Conservation (phyloP, 1,140 invertebrate species). For the Calliopsis andreniformis region DNA sequence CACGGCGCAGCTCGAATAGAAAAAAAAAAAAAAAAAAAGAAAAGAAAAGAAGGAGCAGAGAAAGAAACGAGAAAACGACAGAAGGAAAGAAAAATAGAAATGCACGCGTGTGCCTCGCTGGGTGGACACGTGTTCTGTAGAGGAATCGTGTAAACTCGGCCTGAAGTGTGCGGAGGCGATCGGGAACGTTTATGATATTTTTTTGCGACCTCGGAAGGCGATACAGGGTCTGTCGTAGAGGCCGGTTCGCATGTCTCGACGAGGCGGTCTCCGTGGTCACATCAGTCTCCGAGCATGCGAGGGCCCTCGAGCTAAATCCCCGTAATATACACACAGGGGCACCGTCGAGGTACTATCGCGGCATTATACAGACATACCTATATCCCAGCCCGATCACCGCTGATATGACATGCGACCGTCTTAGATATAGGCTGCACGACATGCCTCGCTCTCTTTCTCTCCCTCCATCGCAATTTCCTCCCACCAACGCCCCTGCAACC, state of each 20-base stretch:
- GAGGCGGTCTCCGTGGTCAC: constrained; percentile 81
- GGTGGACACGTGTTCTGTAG: not conserved
- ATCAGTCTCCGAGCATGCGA: constrained; percentile 82
- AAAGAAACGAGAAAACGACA: too few species aligned
- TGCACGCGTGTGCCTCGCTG: too few species aligned
- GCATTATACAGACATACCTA: constrained; percentile 80
- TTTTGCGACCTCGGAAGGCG: constrained; percentile 52
- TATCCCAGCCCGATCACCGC: constrained; percentile 79
- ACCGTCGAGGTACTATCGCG: constrained; percentile 73
- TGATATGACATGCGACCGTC: constrained; percentile 82
- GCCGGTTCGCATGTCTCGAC: constrained; percentile 78
- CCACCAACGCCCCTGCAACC: constrained; percentile 33
- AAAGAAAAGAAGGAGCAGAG: too few species aligned
- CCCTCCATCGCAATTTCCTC: constrained; percentile 31
- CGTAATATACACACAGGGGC: constrained; percentile 75
- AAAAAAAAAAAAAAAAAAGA: not conserved
- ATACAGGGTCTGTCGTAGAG: constrained; percentile 55
- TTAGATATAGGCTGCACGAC: constrained; percentile 78
- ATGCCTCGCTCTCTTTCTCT: constrained; percentile 61
- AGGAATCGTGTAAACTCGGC: constrained; percentile 28
- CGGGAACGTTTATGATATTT: constrained; percentile 59
- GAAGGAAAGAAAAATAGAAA: too few species aligned
- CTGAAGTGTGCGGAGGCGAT: constrained; percentile 16
- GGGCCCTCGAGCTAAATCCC: constrained; percentile 74
- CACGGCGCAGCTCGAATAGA: not conserved